Evolutionary conservation across 2,113 vertebrate species (phyloP), one percentile per base, ranked within the genome.

Genomic region (Globicephala melas): DNA sequence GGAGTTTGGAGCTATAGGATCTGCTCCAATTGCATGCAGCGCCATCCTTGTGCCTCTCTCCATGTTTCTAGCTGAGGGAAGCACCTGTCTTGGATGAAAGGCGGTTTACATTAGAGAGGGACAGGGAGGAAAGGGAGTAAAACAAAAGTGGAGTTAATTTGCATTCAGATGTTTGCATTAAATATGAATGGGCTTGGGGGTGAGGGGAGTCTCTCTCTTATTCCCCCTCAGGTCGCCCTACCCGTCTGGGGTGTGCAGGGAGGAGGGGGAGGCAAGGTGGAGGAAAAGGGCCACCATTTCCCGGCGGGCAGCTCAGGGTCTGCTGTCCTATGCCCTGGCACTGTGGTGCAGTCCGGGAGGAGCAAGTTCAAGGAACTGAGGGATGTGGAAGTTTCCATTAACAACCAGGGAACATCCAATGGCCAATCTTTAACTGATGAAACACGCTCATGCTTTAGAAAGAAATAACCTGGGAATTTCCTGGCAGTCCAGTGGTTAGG

Each of bases 151-250:
- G 89, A 81, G 47, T 50, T 67, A 44, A 92, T 98, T 94, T 98
- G 96, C 96, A 94, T 96, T 95, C 97, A 97, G 96, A 86, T 97
- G 96, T 86, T 85, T 68, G 82, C 82, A 95, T 97, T 93, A 88
- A 96, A 88, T 96, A 98, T 97, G 96, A 73, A 97, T 67, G 65
- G 63, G 33, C 77, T 67, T 41, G 38, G 53, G 87, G 67, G 65
- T 18, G 63, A 89, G 82, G 73, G 62, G 26, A 17, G 44, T 63
- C 79, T 87, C 76, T 76, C 55, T 67, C 87, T 86, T 81, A 79
- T 81, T 81, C 80, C 65, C 33, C 67, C 13, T 62, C 60, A 20
- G 77, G 73, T 86, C 71, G 68, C 74, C 62, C 67, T 60, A 77
- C 53, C 53, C 38, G 28, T 23, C 26, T 50, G 82, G 55, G 84